These are phyloP conservation scores for Gallirallus australis DNA, from an alignment of 2,797 vertebrate species.

Conservation along the genomic window DNA sequence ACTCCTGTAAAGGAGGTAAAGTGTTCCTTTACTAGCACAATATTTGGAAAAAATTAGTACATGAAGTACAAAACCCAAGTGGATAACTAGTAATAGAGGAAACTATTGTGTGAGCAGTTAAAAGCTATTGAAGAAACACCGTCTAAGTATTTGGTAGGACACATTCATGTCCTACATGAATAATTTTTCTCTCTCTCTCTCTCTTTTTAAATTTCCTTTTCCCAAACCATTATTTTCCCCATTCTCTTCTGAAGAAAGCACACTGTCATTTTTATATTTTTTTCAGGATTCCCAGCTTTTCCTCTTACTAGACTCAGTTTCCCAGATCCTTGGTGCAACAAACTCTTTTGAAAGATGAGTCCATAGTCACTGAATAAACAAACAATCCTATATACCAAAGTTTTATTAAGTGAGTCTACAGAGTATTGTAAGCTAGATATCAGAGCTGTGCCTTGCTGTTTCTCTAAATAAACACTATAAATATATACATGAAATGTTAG, in stretches of 20 bases:
- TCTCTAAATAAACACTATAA: not conserved
- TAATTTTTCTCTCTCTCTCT: not conserved
- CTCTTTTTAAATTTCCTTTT: not conserved
- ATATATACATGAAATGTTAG: not conserved
- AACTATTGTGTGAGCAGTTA: not conserved
- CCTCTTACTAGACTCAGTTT: not conserved
- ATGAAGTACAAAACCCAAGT: not conserved
- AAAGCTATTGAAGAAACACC: not conserved
- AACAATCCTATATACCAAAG: not conserved
- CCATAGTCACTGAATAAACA: not conserved
- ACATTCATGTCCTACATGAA: not conserved
- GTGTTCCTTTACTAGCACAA: not conserved
- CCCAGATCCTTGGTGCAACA: not conserved
- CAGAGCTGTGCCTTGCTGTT: not conserved
- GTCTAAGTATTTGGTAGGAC: not conserved
- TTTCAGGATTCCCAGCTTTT: not conserved
- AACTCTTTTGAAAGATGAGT: not conserved
- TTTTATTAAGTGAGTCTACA: not conserved
- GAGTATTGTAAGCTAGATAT: not conserved
- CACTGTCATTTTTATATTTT: rapidly evolving
- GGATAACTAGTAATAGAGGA: not conserved
- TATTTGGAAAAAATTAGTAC: not conserved
- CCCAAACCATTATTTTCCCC: not conserved
- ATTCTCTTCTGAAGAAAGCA: not conserved
- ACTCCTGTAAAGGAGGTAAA: not conserved